Evolutionary conservation across 1,140 invertebrate species (phyloP), one percentile per base, ranked within the genome.

Genomic region (Colletes latitarsis): DNA sequence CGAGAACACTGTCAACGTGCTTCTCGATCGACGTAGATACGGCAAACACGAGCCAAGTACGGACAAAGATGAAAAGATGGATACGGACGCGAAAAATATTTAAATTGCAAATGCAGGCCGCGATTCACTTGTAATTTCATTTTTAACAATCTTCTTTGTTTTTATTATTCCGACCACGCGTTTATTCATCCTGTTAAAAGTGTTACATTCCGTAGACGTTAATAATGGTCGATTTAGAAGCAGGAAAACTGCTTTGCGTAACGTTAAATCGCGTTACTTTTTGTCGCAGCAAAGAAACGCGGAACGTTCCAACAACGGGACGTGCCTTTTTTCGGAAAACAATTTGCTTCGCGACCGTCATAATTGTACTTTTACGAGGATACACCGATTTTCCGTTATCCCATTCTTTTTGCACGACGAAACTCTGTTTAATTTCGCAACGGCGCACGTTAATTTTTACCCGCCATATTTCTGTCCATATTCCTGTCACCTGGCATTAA

Each of bases 321-420:
- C 57, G 30, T 64, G 41, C 9, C 17, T 76, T 82, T 64, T 72
- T 75, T 21, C 43, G 30, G 62, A 68, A 82, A 77, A 21, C 39
- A 17, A 71, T 80, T 72, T 21, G 68, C 6, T 83, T 83, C 71
- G 53, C 43, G 19, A 55, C 46, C 72, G 55, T 14, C 15, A 43
- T 75, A 70, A 86, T 67, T 43, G 5, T 15, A 39, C 63, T 86
- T 86, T 85, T 86, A 83, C 63, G 77, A 79, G 58, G 58, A 67
- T 58, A 77, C 53, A 70, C 52, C 21, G 53, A 17, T 15, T 17
- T n/a, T 53, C 57, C 19, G 21, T 14, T 53, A 30, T 12, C 49
- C 6, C 53, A 77, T 70, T 72, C n/a, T 74, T 86, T 77, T 80
- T 67, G 21, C 57, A n/a, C n/a, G 39, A 39, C 62, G 62, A 63